Conservation (phyloP, 2,113 vertebrate species). For the Sclerurus mexicanus region DNA sequence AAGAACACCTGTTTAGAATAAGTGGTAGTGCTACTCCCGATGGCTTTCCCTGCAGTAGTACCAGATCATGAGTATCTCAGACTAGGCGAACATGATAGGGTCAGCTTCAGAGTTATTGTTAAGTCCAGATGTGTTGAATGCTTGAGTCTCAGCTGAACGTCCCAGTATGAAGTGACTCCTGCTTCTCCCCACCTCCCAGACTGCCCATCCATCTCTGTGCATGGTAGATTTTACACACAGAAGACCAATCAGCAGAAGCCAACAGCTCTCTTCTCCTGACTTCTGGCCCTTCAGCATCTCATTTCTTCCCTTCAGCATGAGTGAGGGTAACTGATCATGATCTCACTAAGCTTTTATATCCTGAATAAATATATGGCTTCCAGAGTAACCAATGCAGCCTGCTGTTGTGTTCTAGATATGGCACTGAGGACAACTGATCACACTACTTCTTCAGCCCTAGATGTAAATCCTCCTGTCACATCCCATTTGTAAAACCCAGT, state of each 20-base stretch:
- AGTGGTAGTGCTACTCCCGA: background rate
- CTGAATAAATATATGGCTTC: background rate
- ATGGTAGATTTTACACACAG: background rate
- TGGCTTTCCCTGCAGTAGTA: background rate
- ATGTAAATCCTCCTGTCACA: constrained; percentile 26
- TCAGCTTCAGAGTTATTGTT: background rate
- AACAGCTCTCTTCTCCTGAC: background rate
- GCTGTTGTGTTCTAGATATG: background rate
- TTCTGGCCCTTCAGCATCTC: background rate
- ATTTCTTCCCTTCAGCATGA: background rate
- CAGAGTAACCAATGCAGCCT: background rate
- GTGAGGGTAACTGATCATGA: background rate
- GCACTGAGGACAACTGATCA: background rate
- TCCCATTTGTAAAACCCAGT: background rate
- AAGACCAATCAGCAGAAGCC: background rate
- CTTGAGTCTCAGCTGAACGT: background rate
- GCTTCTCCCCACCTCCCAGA: background rate
- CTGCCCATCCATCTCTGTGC: background rate
- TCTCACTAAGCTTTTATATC: background rate
- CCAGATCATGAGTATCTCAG: background rate
- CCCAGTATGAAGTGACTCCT: background rate
- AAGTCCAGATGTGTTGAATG: background rate
- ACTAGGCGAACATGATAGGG: background rate
- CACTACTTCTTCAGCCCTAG: background rate
- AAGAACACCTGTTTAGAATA: background rate